These are phyloP conservation scores for Stegophylla sp. DNA, from an alignment of 2,888 invertebrate species.

Conservation along the genomic window DNA sequence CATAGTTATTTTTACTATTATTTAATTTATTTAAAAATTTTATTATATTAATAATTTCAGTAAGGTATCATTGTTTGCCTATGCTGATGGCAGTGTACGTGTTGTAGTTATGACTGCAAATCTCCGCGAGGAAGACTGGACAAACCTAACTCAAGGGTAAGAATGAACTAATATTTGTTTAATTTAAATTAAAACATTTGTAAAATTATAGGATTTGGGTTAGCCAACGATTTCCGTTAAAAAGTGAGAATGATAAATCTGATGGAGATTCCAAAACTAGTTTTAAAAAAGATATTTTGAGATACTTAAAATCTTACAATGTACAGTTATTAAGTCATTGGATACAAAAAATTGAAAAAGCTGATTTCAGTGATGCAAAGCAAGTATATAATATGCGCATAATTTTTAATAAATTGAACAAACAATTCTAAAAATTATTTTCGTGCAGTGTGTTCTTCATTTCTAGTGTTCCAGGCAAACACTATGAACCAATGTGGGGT, in stretches of 20 bases:
- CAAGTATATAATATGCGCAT: slow-evolving; percentile 2
- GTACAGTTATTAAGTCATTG: slow-evolving; percentile 74
- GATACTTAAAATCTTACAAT: slow-evolving; percentile 80
- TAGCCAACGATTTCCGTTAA: slow-evolving; percentile 77
- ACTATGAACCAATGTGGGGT: slow-evolving; percentile 73
- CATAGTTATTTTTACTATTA: neutral
- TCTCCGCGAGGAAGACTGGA: slow-evolving; percentile 90
- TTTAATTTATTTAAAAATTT: slow-evolving; percentile 38
- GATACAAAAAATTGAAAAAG: slow-evolving; percentile 75
- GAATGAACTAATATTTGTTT: slow-evolving; percentile 56
- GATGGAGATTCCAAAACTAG: slow-evolving; percentile 82
- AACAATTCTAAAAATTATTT: slow-evolving; percentile 60
- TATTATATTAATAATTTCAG: slow-evolving; percentile 66
- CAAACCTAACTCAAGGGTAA: slow-evolving; percentile 90
- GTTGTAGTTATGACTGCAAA: slow-evolving; percentile 92
- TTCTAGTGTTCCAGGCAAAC: slow-evolving; percentile 84
- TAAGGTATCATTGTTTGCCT: slow-evolving; percentile 87
- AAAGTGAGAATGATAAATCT: slow-evolving; percentile 67
- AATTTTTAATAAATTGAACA: neutral
- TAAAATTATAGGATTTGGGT: slow-evolving; percentile 77
- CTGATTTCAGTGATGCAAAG: slow-evolving; percentile 72
- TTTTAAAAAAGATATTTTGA: slow-evolving; percentile 80
- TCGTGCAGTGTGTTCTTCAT: slow-evolving; percentile 79
- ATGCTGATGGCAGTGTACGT: slow-evolving; percentile 80
- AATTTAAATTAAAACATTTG: slow-evolving; percentile 10